Evolutionary conservation across 2,888 invertebrate genomes (phyloP), one percentile per base, ranked within the genome.

Genomic region (Formica aserva): DNA sequence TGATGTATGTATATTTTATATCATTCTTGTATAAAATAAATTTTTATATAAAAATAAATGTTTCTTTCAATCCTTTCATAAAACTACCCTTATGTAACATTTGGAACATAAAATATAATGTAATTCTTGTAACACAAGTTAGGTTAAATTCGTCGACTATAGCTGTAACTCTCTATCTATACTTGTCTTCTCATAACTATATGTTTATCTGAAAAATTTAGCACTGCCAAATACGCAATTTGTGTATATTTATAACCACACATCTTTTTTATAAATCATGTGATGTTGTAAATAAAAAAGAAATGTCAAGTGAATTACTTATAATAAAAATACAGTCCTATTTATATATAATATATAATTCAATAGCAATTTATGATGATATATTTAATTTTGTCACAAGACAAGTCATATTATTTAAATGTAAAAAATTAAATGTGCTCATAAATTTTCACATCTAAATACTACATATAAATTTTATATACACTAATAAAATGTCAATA

Each of bases 191-290:
- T 38, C 62, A 81, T 75, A 57, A 72, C 81, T 57, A 72, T 80
- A 82, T 85, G 41, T 84, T 84, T 69, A 45, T 52, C 26, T 38
- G 65, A 66, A 72, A 82, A 85, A 87, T 77, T 77, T 57, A 57
- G 32, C 66, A 57, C 15, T 91, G 91, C 89, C 90, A 91, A 90
- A 90, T 86, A 87, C 85, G 88, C 90, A 89, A 89, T 89, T 90
- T 80, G 65, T 78, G 63, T 83, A 86, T 85, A 82, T 67, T 76
- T 84, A 77, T 81, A 84, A 63, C 71, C 60, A 15, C 18, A 15
- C 13, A 26, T 15, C 26, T 26, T 60, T 13, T 71, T 71, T 66
- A 67, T 69, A 69, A 72, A 71, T 26, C 48, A 9, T 82, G 52
- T 38, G 11, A 41, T 45, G 29, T 8, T 41, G 26, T 29, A 41